Conservation (phyloP, 1,140 invertebrate genomes). For the Helicorthomorpha holstii region DNA sequence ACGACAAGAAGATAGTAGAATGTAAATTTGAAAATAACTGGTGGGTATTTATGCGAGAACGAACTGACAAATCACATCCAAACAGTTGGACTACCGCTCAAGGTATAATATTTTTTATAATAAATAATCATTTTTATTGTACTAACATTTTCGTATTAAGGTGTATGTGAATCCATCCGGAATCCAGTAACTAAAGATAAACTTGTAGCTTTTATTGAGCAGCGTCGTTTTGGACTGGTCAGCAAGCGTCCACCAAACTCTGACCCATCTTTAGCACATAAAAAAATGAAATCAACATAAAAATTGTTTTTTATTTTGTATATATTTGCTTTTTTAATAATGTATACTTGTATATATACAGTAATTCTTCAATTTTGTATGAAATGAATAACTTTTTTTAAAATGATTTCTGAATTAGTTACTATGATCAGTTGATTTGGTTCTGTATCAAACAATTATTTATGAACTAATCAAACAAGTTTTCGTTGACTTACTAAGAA, state of each 20-base stretch:
- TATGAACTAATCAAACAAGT: too few relatives aligned
- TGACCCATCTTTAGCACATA: neutral
- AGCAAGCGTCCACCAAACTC: conserved; percentile 3
- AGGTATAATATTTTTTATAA: conserved; percentile 30
- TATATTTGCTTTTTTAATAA: too few relatives aligned
- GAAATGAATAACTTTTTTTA: too few relatives aligned
- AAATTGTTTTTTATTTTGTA: too few relatives aligned
- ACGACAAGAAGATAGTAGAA: conserved; percentile 91
- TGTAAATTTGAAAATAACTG: conserved; percentile 52
- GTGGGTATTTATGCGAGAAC: conserved; percentile 91
- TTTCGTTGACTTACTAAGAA: too few relatives aligned
- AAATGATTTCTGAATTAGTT: too few relatives aligned
- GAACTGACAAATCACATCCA: conserved; percentile 93
- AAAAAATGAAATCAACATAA: too few relatives aligned
- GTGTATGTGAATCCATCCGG: conserved; percentile 37
- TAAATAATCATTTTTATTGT: neutral
- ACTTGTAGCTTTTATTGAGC: conserved; percentile 53
- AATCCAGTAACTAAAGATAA: conserved; percentile 64
- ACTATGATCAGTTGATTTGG: too few relatives aligned
- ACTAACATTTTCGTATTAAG: conserved; percentile 14
- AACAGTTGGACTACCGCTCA: conserved; percentile 68
- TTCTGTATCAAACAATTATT: too few relatives aligned
- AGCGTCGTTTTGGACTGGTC: conserved; percentile 23
- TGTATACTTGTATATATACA: too few relatives aligned
- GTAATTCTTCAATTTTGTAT: too few relatives aligned